Conservation (phyloP, 2,888 invertebrate species). For the Smittia aterrima region DNA sequence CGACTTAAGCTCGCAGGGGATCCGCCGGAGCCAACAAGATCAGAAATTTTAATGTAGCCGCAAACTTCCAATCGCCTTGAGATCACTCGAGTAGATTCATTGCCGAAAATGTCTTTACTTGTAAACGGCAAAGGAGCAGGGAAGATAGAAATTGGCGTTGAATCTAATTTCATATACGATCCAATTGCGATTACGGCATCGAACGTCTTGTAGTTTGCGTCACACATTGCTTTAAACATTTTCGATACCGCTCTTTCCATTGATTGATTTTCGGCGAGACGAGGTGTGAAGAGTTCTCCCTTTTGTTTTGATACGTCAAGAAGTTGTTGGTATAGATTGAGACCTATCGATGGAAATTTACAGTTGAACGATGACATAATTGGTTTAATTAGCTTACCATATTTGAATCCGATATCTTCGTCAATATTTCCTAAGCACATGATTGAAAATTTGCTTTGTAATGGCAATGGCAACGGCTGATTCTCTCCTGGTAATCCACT, state of each 20-base stretch:
- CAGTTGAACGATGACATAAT: not conserved
- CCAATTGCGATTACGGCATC: slow-evolving; percentile 73
- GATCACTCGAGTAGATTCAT: slow-evolving; percentile 54
- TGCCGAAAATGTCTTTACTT: slow-evolving; percentile 43
- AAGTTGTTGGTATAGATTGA: slow-evolving; percentile 66
- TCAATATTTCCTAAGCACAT: slow-evolving; percentile 26
- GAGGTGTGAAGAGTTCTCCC: slow-evolving; percentile 61
- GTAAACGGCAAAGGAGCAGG: slow-evolving; percentile 64
- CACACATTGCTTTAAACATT: slow-evolving; percentile 67
- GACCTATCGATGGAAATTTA: slow-evolving; percentile 43
- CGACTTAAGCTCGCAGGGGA: slow-evolving; percentile 89
- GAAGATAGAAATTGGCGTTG: slow-evolving; percentile 65
- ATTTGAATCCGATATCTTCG: slow-evolving; percentile 40
- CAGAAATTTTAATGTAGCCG: slow-evolving; percentile 84
- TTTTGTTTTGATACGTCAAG: slow-evolving; percentile 72
- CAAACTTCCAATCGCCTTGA: slow-evolving; percentile 76
- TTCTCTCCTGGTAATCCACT: slow-evolving; percentile 44
- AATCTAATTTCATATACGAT: slow-evolving; percentile 61
- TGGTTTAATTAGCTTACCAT: slow-evolving; percentile 26
- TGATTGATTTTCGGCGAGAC: slow-evolving; percentile 50
- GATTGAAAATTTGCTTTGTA: not conserved
- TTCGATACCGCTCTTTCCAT: slow-evolving; percentile 50
- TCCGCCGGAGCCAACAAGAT: slow-evolving; percentile 60
- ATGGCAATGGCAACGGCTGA: slow-evolving; percentile 9
- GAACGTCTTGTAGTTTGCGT: slow-evolving; percentile 70